Base-by-base conservation (phyloP, 1,140 invertebrate species). In the Macrocentrus cingulum region DNA sequence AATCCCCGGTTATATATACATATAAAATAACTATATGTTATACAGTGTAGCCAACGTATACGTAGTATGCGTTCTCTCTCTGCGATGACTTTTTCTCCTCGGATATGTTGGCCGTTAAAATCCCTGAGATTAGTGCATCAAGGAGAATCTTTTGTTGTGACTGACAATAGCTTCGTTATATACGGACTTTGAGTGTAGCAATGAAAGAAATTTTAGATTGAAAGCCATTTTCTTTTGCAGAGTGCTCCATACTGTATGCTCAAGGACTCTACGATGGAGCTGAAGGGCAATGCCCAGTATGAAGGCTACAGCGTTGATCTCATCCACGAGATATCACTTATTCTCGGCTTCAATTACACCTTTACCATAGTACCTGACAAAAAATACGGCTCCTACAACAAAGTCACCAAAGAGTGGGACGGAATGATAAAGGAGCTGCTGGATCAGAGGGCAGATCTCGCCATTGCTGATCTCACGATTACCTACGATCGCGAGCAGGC, bases 351-450 rank as follows among this genome's bases (percentile, higher is more conserved):
- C 79, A 95, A 94, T 77, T 96, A 94, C 72, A 91, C 91, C 52
- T 89, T 94, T 69, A 84, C 85, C 56, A 76, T 92, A 49, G 90
- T 91, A 16, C 89, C 89, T 1, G 91, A 93, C 75, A 87, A 88
- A 52, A 84, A 87, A 66, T 93, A 94, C 72, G 92, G 92, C 1
- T 89, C 88, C 46, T 84, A 85, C 56, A 89, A 92, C 68, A 82
- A 85, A 58, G 82, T 88, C 67, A 88, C 87, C 15, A 89, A 87
- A 68, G 89, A 92, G 78, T 97, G 95, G 95, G 94, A 95, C 70
- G 95, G 95, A 34, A 95, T 97, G 88, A 94, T 98, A 62, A 87
- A 90, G 61, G 93, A 97, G 74, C 80, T 97, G 1, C 79, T 96
- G 44, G 91, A 94, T 69, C 88, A 95, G 81, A 89, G 89, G 71